A percentile compares a stretch with the other conserved stretches of the same genome.
phyloP scores from a whole-genome alignment of 1,140 invertebrate genomes.

The Epicauta chinensis region DNA sequence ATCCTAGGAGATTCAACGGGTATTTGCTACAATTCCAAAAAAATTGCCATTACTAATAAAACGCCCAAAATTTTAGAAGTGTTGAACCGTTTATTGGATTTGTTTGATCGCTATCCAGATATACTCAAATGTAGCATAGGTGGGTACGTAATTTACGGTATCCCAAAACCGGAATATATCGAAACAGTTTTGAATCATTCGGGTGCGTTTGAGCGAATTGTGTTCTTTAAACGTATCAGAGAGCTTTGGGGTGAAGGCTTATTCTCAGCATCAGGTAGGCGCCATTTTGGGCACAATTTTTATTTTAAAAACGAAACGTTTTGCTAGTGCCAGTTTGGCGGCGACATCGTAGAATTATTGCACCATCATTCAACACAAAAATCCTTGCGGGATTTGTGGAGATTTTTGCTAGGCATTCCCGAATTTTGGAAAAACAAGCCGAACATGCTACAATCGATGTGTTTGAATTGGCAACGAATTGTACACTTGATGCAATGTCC shows the following conservation, averaged over 20 bases:
- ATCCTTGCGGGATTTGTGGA: conserved; percentile 22
- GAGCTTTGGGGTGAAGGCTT: conserved; percentile 8
- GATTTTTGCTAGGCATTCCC: conserved; percentile 17
- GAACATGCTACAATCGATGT: conserved; percentile 15
- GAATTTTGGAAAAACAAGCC: conserved; percentile 16
- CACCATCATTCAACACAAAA: conserved; percentile 25
- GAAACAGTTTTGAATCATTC: conserved; percentile 9
- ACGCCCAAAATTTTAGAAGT: neutral
- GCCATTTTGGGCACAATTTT: neutral
- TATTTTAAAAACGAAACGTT: too few relatives aligned
- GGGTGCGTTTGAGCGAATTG: neutral
- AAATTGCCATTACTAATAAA: neutral
- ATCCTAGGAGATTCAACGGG: too few relatives aligned
- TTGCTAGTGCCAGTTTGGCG: conserved; percentile 20
- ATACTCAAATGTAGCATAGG: conserved; percentile 1
- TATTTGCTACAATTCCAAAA: too few relatives aligned
- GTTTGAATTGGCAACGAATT: conserved; percentile 7
- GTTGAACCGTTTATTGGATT: neutral
- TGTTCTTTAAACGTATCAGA: conserved; percentile 1
- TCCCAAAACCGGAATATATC: conserved; percentile 8
- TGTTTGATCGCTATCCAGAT: conserved; percentile 2
- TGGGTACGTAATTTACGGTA: conserved; percentile 4
- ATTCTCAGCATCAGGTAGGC: conserved; percentile 9
- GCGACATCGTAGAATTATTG: conserved; percentile 28
- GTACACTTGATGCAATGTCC: conserved; percentile 18